phyloP scores from a whole-genome alignment of 2,888 invertebrate genomes.

The Mycalesis mineus region DNA sequence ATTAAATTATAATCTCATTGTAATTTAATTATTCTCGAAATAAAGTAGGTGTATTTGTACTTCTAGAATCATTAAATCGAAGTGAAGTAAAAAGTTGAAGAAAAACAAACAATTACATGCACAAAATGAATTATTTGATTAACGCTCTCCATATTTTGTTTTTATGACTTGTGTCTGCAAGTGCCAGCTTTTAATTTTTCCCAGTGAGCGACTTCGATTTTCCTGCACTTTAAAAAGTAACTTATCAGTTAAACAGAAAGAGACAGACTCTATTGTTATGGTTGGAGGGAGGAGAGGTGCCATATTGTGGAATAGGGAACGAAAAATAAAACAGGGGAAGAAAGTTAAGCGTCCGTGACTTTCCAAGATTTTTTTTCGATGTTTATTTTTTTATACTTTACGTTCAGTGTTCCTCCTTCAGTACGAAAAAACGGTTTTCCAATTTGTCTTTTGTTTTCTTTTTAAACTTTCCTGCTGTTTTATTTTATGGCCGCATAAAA shows the following conservation, averaged over 20 bases:
- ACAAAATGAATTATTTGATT: constrained; percentile 36
- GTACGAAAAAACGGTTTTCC: constrained; percentile 63
- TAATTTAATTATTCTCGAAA: too few species aligned
- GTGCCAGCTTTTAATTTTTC: constrained; percentile 74
- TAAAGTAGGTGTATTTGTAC: too few species aligned
- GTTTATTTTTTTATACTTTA: constrained; percentile 75
- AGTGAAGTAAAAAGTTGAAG: background rate
- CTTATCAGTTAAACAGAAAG: constrained; percentile 70
- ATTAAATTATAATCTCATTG: too few species aligned
- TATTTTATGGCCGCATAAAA: constrained; percentile 34
- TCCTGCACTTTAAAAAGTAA: constrained; percentile 75
- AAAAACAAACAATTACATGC: constrained; percentile 22
- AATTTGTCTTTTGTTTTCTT: constrained; percentile 63
- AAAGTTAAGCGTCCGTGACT: constrained; percentile 80
- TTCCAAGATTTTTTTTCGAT: constrained; percentile 73
- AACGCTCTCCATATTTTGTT: constrained; percentile 65
- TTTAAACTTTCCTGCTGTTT: constrained; percentile 46
- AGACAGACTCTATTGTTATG: constrained; percentile 45
- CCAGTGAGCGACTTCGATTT: constrained; percentile 70
- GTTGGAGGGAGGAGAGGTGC: constrained; percentile 44
- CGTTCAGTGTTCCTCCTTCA: constrained; percentile 52
- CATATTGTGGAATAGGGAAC: constrained; percentile 63
- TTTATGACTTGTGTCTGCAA: constrained; percentile 73
- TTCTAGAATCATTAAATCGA: background rate
- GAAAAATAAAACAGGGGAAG: constrained; percentile 77